These are phyloP conservation scores for Callopanchax toddi DNA, from an alignment of 2,113 vertebrate genomes.

Conservation along the genomic window DNA sequence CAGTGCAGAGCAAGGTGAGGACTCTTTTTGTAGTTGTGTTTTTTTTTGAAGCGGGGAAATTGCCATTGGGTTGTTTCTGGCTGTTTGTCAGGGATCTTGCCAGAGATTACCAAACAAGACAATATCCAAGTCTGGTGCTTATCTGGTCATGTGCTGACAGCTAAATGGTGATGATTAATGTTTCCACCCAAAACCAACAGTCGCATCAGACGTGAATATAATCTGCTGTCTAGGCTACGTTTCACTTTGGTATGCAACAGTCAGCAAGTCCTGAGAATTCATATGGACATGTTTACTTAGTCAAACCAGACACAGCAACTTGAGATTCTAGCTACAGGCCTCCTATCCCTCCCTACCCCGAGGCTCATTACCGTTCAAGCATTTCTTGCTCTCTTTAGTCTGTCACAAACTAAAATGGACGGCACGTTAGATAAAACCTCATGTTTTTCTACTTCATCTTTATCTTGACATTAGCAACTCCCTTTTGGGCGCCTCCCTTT, in stretches of 20 bases:
- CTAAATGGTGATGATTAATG: constrained; percentile 5
- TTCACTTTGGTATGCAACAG: constrained; percentile 41
- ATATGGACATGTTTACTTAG: constrained; percentile 1
- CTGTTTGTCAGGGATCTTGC: not conserved
- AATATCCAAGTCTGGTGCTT: too few species aligned
- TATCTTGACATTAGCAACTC: not conserved
- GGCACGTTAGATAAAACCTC: not conserved
- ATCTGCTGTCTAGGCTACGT: constrained; percentile 1
- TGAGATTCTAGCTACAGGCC: not conserved
- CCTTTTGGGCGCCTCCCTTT: not conserved
- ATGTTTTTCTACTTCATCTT: not conserved
- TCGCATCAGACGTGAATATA: not conserved
- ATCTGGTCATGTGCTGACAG: not conserved
- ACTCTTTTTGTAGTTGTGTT: not conserved
- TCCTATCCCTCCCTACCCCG: constrained; percentile 19
- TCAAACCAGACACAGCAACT: constrained; percentile 21
- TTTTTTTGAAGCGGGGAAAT: not conserved
- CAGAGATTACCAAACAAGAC: not conserved
- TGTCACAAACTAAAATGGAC: not conserved
- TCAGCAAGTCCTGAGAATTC: not conserved
- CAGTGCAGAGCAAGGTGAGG: constrained; percentile 41
- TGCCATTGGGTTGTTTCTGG: not conserved
- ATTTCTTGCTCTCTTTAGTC: not conserved
- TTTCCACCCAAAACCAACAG: not conserved
- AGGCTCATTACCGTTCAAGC: not conserved